Base-by-base conservation (phyloP, 2,888 invertebrate genomes). In the Cheilosia vernalis region DNA sequence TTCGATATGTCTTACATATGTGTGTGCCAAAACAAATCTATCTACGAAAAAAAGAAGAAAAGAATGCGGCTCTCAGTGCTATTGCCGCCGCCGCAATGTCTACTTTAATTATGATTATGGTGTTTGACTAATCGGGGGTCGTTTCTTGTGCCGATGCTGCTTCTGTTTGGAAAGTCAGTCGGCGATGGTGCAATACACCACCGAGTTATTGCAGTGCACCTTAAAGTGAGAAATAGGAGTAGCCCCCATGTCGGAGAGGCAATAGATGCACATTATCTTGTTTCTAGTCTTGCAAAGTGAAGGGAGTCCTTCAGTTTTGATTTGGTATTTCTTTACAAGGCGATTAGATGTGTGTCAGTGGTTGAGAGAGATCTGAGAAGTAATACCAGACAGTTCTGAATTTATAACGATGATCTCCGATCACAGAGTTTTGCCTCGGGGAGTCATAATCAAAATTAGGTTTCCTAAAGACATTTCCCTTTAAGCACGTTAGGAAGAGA, bases 51-150 rank as follows among this genome's bases (percentile, higher is more conserved):
- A 17, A 17, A 74, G 33, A 27, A 6, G 33, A 27, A 6, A 5
- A 27, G 5, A 49, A 49, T 49, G 51, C 4, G 10, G 19, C 24
- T 21, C 15, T 51, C 24, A 21, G 69, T 64, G 49, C 33, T 47
- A 51, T 47, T 55, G 33, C 33, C 33, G 27, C 27, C 27, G 27
- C 27, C 82, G 74, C 55, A 10, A 40, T 82, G 84, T 84, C 84
- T 79, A 79, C 51, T 70, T 79, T 79, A 73, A 74, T 79, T 84
- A 69, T 53, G 73, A 74, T 60, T 70, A 51, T 49, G 55, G 40
- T 42, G 49, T 72, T 77, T 72, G 77, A 67, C 72, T 66, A 83
- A 83, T 83, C 55, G 64, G 13, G 51, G 53, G 66, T 44, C 56
- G 63, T 64, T 53, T 27, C 24, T 60, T 56, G 9, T 10, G 24